A percentile compares a stretch with the other conserved stretches of the same genome.
Evolutionary conservation across 2,113 vertebrate genomes (phyloP).

Genomic region (Pelecanus crispus): DNA sequence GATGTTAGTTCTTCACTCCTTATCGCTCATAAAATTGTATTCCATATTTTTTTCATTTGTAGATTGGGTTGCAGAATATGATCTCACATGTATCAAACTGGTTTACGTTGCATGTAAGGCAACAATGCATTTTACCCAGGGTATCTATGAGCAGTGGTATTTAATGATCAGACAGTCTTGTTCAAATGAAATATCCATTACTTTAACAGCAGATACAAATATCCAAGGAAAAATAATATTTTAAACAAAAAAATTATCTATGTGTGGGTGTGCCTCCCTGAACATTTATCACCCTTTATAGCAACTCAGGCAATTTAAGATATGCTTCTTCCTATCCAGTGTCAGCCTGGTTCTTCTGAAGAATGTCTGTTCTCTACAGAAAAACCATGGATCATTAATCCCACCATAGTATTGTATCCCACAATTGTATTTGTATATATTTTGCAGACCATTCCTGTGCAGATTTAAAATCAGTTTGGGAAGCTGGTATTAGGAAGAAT

Average conservation of each 20-base stretch:
- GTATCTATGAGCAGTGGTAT: neutral
- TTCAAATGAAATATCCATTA: neutral
- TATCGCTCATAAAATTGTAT: neutral
- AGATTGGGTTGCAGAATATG: neutral
- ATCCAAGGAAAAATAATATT: neutral
- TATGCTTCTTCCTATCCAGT: neutral
- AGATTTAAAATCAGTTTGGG: neutral
- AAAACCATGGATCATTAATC: neutral
- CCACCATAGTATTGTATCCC: neutral
- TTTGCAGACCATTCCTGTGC: neutral
- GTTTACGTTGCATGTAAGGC: neutral
- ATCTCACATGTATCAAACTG: neutral
- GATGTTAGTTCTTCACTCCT: neutral
- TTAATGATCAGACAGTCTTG: neutral
- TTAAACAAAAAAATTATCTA: neutral
- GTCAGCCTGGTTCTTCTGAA: neutral
- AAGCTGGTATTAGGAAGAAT: neutral
- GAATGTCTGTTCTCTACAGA: neutral
- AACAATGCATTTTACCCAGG: neutral
- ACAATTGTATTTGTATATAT: neutral
- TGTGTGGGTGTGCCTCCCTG: neutral
- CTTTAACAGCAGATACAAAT: neutral
- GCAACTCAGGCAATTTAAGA: neutral
- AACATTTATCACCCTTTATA: neutral
- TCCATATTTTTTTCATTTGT: neutral